Percentiles rank a stretch among this genome's conserved stretches.
phyloP scores from a whole-genome alignment of 2,888 invertebrate genomes.

The Phrixothrix hirtus region DNA sequence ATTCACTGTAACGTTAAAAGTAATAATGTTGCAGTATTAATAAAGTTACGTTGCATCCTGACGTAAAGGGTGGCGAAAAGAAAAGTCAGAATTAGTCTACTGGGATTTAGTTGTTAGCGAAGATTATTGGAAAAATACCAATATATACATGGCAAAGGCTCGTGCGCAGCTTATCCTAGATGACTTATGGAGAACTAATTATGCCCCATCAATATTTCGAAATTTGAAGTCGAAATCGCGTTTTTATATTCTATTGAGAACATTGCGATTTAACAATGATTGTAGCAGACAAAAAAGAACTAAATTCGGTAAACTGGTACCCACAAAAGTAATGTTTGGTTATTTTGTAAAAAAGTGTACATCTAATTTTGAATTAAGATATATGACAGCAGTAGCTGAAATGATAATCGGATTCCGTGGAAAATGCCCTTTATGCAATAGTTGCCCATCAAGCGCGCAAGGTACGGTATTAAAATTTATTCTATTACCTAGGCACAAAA shows the following conservation, averaged over 20 bases:
- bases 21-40: too few relatives aligned
- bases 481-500: neutral
- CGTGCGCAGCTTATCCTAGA: too few relatives aligned
- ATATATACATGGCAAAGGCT: too few relatives aligned
- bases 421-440: constrained; percentile 4
- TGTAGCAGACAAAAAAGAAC: neutral
- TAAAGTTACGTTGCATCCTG: too few relatives aligned
- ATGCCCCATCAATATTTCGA: too few relatives aligned
- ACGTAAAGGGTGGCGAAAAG: too few relatives aligned
- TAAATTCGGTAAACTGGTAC: constrained; percentile 3
- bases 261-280: constrained; percentile 10
- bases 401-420: constrained; percentile 2
- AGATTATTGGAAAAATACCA: too few relatives aligned
- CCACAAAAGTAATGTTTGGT: neutral
- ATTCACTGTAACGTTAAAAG: too few relatives aligned
- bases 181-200: too few relatives aligned
- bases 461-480: constrained; percentile 16
- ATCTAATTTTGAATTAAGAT: constrained; percentile 6
- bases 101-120: too few relatives aligned
- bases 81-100: too few relatives aligned
- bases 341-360: constrained; percentile 6
- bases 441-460: constrained; percentile 5
- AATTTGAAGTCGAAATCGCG: too few relatives aligned
- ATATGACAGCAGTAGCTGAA: constrained; percentile 5
- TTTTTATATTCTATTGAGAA: constrained; percentile 8